These are phyloP conservation scores for Seira ritae DNA, from an alignment of 2,888 invertebrate genomes.

Conservation along the genomic window DNA sequence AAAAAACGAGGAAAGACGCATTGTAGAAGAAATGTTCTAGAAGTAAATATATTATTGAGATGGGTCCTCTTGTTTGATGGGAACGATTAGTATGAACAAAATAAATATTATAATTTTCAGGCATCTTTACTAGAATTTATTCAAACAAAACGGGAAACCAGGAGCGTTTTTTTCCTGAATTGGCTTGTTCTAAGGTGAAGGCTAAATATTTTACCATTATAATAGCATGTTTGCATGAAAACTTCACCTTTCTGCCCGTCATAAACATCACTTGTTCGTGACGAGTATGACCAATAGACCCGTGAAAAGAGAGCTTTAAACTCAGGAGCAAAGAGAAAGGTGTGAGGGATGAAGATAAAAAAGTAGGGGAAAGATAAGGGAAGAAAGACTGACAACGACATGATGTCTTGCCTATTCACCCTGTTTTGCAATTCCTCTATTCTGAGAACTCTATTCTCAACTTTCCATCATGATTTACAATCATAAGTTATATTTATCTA, in stretches of 20 bases:
- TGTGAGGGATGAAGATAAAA: not conserved
- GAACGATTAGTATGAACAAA: not conserved
- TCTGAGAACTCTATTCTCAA: constrained; percentile 3
- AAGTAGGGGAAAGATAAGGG: not conserved
- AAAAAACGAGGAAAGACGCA: constrained; percentile 23
- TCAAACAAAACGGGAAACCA: constrained; percentile 2
- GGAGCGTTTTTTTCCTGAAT: not conserved
- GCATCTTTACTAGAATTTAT: not conserved
- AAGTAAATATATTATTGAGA: not conserved
- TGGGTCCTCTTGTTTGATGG: not conserved
- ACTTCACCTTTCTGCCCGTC: constrained; percentile 11
- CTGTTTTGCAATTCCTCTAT: not conserved
- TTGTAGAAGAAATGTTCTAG: not conserved
- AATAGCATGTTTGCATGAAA: constrained; percentile 11
- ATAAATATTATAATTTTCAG: not conserved
- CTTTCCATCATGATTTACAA: too few relatives aligned
- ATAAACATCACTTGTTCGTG: constrained; percentile 43
- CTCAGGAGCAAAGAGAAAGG: not conserved
- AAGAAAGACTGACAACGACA: too few relatives aligned
- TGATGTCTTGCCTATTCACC: not conserved
- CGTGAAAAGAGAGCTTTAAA: not conserved
- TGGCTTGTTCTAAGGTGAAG: not conserved
- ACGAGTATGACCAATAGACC: constrained; percentile 50
- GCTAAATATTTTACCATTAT: constrained; percentile 1
- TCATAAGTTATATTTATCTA: too few relatives aligned